Evolutionary conservation across 2,113 vertebrate species (phyloP).

Genomic region (Centropus unirufus): DNA sequence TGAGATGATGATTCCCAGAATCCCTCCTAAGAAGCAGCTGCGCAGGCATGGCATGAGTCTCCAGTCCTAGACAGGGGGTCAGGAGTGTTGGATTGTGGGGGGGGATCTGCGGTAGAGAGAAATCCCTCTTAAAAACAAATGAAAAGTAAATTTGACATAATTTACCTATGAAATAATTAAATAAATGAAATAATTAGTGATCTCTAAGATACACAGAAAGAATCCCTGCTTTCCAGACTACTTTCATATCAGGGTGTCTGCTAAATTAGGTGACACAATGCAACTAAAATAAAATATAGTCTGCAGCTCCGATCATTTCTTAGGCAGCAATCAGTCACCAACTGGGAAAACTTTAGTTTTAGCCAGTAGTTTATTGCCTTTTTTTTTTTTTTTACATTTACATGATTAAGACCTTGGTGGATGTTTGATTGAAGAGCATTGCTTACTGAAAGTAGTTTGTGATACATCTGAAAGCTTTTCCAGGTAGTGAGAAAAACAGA

Average conservation of each 20-base stretch:
- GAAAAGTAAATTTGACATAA: not conserved
- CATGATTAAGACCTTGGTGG: not conserved
- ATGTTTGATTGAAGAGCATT: not conserved
- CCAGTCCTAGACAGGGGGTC: not conserved
- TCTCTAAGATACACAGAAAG: not conserved
- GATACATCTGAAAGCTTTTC: not conserved
- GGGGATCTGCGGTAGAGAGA: not conserved
- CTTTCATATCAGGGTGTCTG: not conserved
- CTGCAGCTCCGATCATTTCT: not conserved
- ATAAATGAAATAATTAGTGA: rapidly evolving
- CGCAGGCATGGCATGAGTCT: rapidly evolving
- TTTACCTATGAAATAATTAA: not conserved
- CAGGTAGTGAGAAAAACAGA: not conserved
- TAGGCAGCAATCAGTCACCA: conserved; percentile 29
- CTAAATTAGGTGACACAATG: not conserved
- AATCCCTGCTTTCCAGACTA: not conserved
- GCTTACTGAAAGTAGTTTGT: not conserved
- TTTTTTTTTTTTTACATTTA: not conserved
- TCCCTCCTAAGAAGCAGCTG: not conserved
- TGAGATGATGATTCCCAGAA: not conserved
- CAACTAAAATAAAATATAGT: not conserved
- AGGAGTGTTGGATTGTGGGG: rapidly evolving
- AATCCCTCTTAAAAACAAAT: not conserved
- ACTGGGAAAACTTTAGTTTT: not conserved
- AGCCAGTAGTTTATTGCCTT: not conserved